These are phyloP conservation scores for Apeira syringaria DNA, from an alignment of 2,888 invertebrate species.

Conservation along the genomic window DNA sequence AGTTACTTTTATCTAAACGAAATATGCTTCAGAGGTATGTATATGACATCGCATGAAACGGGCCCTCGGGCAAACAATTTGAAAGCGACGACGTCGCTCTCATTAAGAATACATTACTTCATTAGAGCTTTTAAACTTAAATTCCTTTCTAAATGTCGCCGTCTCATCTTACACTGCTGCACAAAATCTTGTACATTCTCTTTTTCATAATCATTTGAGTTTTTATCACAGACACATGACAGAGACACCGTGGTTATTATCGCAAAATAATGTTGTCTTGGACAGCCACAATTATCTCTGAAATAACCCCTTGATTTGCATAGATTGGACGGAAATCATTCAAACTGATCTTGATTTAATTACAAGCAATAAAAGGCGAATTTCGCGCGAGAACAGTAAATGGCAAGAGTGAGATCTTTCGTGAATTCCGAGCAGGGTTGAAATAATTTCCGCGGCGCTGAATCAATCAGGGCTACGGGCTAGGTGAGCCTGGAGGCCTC, in stretches of 20 bases:
- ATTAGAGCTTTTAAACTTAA: conserved; percentile 46
- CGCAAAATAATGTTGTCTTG: conserved; percentile 4
- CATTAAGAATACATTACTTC: conserved; percentile 57
- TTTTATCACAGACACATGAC: no score
- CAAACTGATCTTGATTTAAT: conserved; percentile 44
- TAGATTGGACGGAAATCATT: conserved; percentile 33
- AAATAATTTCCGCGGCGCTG: conserved; percentile 63
- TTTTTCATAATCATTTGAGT: not conserved
- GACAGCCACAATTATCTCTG: conserved; percentile 14
- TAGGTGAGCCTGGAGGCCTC: conserved; percentile 56
- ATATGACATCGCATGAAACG: conserved; percentile 57
- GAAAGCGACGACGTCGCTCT: conserved; percentile 39
- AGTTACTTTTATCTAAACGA: conserved; percentile 24
- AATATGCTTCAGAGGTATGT: conserved; percentile 46
- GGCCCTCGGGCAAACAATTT: conserved; percentile 39
- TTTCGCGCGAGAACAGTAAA: conserved; percentile 54
- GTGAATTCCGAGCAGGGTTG: conserved; percentile 58
- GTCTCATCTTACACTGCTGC: not conserved
- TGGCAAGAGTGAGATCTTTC: conserved; percentile 49
- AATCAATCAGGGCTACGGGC: conserved; percentile 58
- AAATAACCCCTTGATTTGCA: conserved; percentile 28
- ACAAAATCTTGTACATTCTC: conserved; percentile 8
- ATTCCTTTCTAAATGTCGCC: conserved; percentile 17
- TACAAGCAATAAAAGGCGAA: conserved; percentile 53
- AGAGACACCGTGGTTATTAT: no score